phyloP scores from a whole-genome alignment of 2,113 vertebrate species.

The Lophius piscatorius region DNA sequence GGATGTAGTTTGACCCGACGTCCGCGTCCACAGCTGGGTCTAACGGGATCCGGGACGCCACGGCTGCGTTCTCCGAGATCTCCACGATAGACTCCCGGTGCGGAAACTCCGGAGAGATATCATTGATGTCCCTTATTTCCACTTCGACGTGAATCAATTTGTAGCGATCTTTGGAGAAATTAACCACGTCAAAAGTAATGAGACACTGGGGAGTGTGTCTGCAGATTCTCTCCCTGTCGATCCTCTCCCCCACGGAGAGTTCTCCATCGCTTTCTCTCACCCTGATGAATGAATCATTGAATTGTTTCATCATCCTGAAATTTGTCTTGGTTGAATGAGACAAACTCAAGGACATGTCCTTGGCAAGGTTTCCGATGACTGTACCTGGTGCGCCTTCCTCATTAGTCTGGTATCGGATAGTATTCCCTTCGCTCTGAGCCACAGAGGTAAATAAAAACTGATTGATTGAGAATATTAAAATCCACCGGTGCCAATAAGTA shows the following conservation, averaged over 20 bases:
- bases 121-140: slow-evolving; percentile 93
- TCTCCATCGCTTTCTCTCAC: slow-evolving; percentile 92
- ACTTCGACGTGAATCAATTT: slow-evolving; percentile 94
- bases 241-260: slow-evolving; percentile 88
- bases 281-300: slow-evolving; percentile 90
- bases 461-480: slow-evolving; percentile 63
- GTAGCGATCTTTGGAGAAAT: slow-evolving; percentile 91
- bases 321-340: slow-evolving; percentile 83
- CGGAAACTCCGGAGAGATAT: slow-evolving; percentile 92
- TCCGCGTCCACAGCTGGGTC: slow-evolving; percentile 91
- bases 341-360: slow-evolving; percentile 89
- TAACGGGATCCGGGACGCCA: slow-evolving; percentile 89
- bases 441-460: slow-evolving; percentile 60
- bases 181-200: slow-evolving; percentile 93
- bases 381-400: slow-evolving; percentile 91
- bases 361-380: slow-evolving; percentile 92
- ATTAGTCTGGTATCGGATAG: slow-evolving; percentile 89
- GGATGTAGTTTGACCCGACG: slow-evolving; percentile 90
- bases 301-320: slow-evolving; percentile 95
- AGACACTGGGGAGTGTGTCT: slow-evolving; percentile 86
- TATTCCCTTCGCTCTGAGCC: slow-evolving; percentile 82
- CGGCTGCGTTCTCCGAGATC: slow-evolving; percentile 88
- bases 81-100: slow-evolving; percentile 84
- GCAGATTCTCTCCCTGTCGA: slow-evolving; percentile 92
- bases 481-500: slow-evolving; percentile 75